Percentiles rank a stretch among this genome's conserved stretches.
phyloP scores from a whole-genome alignment of 1,140 invertebrate species.

The Cylas formicarius region DNA sequence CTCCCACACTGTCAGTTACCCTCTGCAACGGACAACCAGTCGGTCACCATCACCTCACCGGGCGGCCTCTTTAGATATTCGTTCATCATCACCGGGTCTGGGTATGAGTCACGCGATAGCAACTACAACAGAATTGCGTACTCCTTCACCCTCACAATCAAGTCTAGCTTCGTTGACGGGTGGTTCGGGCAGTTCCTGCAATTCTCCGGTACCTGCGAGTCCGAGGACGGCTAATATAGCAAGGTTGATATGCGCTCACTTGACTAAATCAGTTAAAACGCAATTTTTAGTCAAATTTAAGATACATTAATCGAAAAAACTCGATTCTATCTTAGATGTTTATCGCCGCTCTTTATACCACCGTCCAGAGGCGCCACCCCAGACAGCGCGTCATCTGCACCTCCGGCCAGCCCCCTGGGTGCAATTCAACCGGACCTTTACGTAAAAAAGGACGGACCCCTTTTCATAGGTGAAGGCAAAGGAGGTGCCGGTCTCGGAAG shows the following conservation, averaged over 20 bases:
- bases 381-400: slow-evolving; percentile 33
- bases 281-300: slow-evolving; percentile 1
- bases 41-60: slow-evolving; percentile 68
- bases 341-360: slow-evolving; percentile 66
- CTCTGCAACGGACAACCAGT: slow-evolving; percentile 41
- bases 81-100: slow-evolving; percentile 47
- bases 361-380: slow-evolving; percentile 47
- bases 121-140: slow-evolving; percentile 23
- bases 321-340: slow-evolving; percentile 44
- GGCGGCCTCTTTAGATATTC: slow-evolving; percentile 64
- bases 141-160: slow-evolving; percentile 49
- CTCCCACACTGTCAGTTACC: slow-evolving; percentile 45
- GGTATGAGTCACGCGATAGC: slow-evolving; percentile 5
- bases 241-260: slow-evolving; percentile 8
- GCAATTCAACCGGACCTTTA: slow-evolving; percentile 82
- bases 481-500: slow-evolving; percentile 61
- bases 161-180: slow-evolving; percentile 52
- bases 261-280: neutral
- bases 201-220: slow-evolving; percentile 45
- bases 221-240: slow-evolving; percentile 37
- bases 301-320: neutral
- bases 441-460: slow-evolving; percentile 61
- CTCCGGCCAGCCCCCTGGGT: slow-evolving; percentile 66
- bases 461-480: slow-evolving; percentile 57
- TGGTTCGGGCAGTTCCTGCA: slow-evolving; percentile 44